These are phyloP conservation scores for Drosophila seguyi DNA, from an alignment of 1,140 invertebrate genomes.

Conservation along the genomic window DNA sequence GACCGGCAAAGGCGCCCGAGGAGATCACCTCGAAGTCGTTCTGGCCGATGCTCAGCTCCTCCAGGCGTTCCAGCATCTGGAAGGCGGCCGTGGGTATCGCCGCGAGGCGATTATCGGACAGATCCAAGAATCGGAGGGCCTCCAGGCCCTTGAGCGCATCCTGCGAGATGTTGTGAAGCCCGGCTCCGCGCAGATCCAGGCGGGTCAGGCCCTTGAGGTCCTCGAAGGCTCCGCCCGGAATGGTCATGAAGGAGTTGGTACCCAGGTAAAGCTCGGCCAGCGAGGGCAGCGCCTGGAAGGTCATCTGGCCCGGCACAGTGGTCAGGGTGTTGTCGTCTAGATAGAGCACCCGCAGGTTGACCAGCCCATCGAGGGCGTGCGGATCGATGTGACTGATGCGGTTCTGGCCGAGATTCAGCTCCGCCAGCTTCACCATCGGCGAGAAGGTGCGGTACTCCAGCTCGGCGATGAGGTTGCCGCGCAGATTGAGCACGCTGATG, in stretches of 20 bases:
- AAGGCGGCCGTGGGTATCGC: conserved; percentile 91
- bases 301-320: conserved; percentile 89
- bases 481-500: conserved; percentile 91
- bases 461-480: conserved; percentile 93
- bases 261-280: conserved; percentile 94
- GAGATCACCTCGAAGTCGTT: conserved; percentile 91
- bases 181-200: conserved; percentile 92
- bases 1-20: conserved; percentile 90
- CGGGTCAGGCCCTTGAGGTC: conserved; percentile 90
- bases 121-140: conserved; percentile 90
- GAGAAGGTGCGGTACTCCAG: conserved; percentile 91
- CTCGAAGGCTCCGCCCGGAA: conserved; percentile 91
- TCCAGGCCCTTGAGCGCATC: conserved; percentile 91
- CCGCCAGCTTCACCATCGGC: conserved; percentile 91
- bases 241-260: conserved; percentile 91
- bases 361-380: conserved; percentile 91
- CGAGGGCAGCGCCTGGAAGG: conserved; percentile 89
- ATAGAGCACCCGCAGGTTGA: conserved; percentile 91
- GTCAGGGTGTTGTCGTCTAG: conserved; percentile 94
- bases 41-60: conserved; percentile 92
- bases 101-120: conserved; percentile 91
- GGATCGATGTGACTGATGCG: conserved; percentile 92
- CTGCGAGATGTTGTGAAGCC: conserved; percentile 90
- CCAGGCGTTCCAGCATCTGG: conserved; percentile 89
- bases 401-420: conserved; percentile 95